phyloP scores from a whole-genome alignment of 2,113 vertebrate species.

The cat (Felis catus) region F.catus_Fca126_mat1.0 CM031418.1:104616001-104616500 shows the following conservation, averaged over 20 bases:
- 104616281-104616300: not conserved
- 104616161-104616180: not conserved
- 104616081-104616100: not conserved
- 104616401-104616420: not conserved
- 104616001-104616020: not conserved
- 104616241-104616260: not conserved
- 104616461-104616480: not conserved
- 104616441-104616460: not conserved
- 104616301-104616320: not conserved
- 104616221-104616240: not conserved
- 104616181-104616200: not conserved
- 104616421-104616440: not conserved
- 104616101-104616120: not conserved
- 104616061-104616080: not conserved
- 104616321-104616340: not conserved
- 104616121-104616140: not conserved
- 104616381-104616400: not conserved
- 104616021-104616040: slow-evolving; percentile 6
- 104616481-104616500: not conserved
- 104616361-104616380: not conserved
- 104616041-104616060: not conserved
- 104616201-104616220: not conserved
- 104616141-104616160: not conserved
- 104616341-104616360: not conserved
- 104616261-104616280: not conserved